Evolutionary conservation across 2,113 vertebrate genomes (phyloP).

Genomic region (Phasianus colchicus): DNA sequence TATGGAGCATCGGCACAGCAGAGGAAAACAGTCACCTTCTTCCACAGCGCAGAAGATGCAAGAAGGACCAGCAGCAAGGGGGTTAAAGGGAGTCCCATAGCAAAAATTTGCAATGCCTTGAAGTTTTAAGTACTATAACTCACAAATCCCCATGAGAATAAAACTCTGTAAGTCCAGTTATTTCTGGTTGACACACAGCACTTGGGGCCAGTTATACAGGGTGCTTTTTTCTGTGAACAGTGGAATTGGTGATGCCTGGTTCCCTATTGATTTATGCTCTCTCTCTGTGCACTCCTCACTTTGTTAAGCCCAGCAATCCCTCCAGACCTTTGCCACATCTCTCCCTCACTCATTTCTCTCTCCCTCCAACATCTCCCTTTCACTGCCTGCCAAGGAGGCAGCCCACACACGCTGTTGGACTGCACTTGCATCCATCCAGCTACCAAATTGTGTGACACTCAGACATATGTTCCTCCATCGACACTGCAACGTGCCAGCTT

Average conservation of each 20-base stretch:
- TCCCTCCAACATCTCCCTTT: background rate
- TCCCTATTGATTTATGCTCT: background rate
- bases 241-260: background rate
- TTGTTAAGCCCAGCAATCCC: background rate
- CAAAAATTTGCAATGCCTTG: constrained; percentile 73
- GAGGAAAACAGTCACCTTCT: constrained; percentile 71
- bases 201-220: background rate
- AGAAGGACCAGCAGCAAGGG: constrained; percentile 66
- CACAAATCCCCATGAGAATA: background rate
- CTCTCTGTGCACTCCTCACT: background rate
- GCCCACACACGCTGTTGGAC: background rate
- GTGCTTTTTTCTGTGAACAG: background rate
- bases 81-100: constrained; percentile 67
- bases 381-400: background rate
- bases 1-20: constrained; percentile 51
- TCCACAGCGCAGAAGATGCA: constrained; percentile 64
- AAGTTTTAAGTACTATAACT: constrained; percentile 50
- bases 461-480: background rate
- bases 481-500: background rate
- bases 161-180: background rate
- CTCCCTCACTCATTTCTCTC: background rate
- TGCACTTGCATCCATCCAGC: background rate
- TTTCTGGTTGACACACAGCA: background rate
- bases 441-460: background rate
- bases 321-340: background rate